Percentiles rank a stretch among this genome's conserved stretches.
Evolutionary conservation across 1,140 invertebrate genomes (phyloP).

Genomic region (Pollicipes pollicipes): DNA sequence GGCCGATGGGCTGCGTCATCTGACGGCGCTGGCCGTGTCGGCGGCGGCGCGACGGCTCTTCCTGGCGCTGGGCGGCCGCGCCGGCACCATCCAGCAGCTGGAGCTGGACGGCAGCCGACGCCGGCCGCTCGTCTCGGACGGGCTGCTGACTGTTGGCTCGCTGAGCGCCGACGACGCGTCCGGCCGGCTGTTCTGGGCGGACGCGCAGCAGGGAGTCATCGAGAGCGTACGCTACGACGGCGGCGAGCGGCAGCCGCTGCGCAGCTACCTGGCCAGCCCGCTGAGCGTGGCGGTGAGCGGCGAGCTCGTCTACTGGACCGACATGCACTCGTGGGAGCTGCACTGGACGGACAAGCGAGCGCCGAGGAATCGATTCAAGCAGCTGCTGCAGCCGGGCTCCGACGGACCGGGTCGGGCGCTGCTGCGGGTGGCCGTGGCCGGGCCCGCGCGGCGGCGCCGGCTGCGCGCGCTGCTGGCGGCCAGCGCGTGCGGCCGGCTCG

Average conservation of each 20-base stretch:
- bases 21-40: background rate
- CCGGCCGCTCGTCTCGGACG: slow-evolving; percentile 32
- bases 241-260: slow-evolving; percentile 25
- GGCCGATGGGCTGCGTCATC: background rate
- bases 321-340: background rate
- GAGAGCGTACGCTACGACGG: slow-evolving; percentile 38
- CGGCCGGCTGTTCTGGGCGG: slow-evolving; percentile 44
- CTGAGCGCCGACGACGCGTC: slow-evolving; percentile 39
- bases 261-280: background rate
- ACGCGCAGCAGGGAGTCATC: slow-evolving; percentile 30
- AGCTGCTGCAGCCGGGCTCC: background rate
- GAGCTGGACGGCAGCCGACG: slow-evolving; percentile 3
- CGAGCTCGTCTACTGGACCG: background rate
- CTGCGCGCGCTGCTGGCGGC: background rate
- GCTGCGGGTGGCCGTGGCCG: background rate
- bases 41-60: background rate
- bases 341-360: background rate
- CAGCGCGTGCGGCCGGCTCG: slow-evolving; percentile 18
- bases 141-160: slow-evolving; percentile 31
- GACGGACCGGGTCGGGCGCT: background rate
- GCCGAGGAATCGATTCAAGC: background rate
- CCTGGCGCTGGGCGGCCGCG: background rate
- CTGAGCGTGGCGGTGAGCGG: background rate
- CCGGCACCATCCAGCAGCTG: background rate
- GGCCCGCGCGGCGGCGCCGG: too few relatives aligned